A percentile compares a stretch with the other conserved stretches of the same genome.
Evolutionary conservation across 1,140 invertebrate species (phyloP).

Genomic region (Ridgeia piscesae): DNA sequence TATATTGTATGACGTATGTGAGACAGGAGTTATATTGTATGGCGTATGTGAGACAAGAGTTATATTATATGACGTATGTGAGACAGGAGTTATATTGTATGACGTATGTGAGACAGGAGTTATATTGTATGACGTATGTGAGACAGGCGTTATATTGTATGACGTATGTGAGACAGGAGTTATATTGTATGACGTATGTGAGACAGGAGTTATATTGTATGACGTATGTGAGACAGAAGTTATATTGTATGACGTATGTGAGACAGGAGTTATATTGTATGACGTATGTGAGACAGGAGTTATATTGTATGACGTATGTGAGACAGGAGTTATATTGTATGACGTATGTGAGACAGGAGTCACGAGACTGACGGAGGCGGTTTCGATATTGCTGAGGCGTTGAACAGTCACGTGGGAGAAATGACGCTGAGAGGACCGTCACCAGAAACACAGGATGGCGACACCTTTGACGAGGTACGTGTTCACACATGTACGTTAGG

Average conservation of each 20-base stretch:
- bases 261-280: neutral
- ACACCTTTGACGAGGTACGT: neutral
- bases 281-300: neutral
- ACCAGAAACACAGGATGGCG: neutral
- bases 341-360: neutral
- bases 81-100: neutral
- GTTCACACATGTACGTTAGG: too few species aligned
- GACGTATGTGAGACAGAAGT: too few species aligned
- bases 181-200: neutral
- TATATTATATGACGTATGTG: too few species aligned
- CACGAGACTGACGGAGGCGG: neutral
- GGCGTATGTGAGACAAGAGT: neutral
- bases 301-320: neutral
- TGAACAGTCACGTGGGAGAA: neutral
- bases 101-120: neutral
- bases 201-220: neutral
- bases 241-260: neutral
- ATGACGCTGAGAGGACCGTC: neutral
- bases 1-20: neutral
- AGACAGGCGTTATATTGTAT: neutral
- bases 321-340: neutral
- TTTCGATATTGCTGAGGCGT: neutral
- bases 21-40: neutral
- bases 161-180: neutral
- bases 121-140: too few species aligned